Conservation (phyloP, 64 coral and sea anemone species). For the Trachythela sp. region DNA sequence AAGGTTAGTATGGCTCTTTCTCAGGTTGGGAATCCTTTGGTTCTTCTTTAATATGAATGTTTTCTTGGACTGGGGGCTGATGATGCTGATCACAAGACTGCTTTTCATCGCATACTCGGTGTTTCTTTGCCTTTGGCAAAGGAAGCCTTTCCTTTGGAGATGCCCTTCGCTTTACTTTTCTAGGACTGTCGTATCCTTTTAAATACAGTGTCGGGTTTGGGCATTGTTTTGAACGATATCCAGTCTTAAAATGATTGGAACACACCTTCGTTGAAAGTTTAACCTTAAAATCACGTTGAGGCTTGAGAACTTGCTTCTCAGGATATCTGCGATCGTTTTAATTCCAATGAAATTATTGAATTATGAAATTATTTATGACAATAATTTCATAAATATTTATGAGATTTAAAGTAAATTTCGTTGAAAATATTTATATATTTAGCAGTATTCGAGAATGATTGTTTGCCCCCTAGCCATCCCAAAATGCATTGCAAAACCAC, state of each 20-base stretch:
- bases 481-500: too few species aligned
- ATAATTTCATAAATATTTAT: background rate
- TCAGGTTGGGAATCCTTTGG: background rate
- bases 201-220: constrained; percentile 42
- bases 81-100: background rate
- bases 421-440: too few species aligned
- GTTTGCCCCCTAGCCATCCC: too few species aligned
- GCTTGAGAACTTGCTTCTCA: background rate
- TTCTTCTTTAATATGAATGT: constrained; percentile 7
- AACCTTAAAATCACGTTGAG: constrained; percentile 39
- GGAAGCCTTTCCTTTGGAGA: constrained; percentile 28
- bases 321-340: constrained; percentile 3
- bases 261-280: constrained; percentile 45
- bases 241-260: constrained; percentile 52
- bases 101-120: background rate
- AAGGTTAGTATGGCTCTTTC: constrained; percentile 38
- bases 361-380: background rate
- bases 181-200: constrained; percentile 43
- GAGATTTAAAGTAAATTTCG: background rate
- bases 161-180: constrained; percentile 19
- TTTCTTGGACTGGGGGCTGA: background rate
- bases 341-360: background rate
- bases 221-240: constrained; percentile 40
- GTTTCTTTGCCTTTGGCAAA: constrained; percentile 10
- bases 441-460: too few species aligned